Conservation (phyloP, 2,797 vertebrate genomes). For the Lithobates pipiens region DNA sequence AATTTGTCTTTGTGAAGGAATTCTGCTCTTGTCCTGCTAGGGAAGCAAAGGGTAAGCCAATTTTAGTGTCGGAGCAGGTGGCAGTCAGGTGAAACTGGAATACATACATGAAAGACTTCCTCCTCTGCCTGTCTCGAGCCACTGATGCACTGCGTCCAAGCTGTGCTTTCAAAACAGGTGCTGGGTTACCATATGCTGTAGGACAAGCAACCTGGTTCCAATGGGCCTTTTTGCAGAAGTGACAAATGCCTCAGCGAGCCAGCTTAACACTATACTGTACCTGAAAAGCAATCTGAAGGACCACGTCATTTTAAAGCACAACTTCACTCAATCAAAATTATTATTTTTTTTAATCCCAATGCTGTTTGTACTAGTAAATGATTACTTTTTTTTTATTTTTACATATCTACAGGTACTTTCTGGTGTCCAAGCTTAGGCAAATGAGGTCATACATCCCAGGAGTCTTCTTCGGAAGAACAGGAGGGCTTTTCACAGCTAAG, state of each 20-base stretch:
- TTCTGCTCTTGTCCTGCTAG: slow-evolving; percentile 50
- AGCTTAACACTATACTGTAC: neutral
- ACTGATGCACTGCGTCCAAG: slow-evolving; percentile 67
- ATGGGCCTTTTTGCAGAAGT: neutral
- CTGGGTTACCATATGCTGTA: slow-evolving; percentile 72
- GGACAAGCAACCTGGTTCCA: slow-evolving; percentile 46
- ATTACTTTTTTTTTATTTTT: too few relatives aligned
- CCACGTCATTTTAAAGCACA: too few relatives aligned
- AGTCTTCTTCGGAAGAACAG: too few relatives aligned
- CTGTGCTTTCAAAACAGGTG: slow-evolving; percentile 71
- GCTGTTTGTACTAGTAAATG: too few relatives aligned
- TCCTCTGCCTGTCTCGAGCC: slow-evolving; percentile 67
- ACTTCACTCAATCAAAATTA: too few relatives aligned
- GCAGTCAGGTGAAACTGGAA: slow-evolving; percentile 79
- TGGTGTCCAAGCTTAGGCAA: too few relatives aligned
- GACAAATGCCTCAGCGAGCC: neutral
- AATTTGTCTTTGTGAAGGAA: slow-evolving; percentile 26
- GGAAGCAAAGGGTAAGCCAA: slow-evolving; percentile 70
- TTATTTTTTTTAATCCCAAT: too few relatives aligned
- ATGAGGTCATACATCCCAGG: too few relatives aligned
- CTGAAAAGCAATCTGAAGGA: neutral
- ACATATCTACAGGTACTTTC: too few relatives aligned
- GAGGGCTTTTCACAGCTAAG: too few relatives aligned
- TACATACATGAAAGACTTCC: slow-evolving; percentile 71
- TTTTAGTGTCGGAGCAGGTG: slow-evolving; percentile 86